A percentile compares a stretch with the other conserved stretches of the same genome.
Evolutionary conservation across 2,797 vertebrate genomes (phyloP).

Genomic region (Alexandromys oeconomus): DNA sequence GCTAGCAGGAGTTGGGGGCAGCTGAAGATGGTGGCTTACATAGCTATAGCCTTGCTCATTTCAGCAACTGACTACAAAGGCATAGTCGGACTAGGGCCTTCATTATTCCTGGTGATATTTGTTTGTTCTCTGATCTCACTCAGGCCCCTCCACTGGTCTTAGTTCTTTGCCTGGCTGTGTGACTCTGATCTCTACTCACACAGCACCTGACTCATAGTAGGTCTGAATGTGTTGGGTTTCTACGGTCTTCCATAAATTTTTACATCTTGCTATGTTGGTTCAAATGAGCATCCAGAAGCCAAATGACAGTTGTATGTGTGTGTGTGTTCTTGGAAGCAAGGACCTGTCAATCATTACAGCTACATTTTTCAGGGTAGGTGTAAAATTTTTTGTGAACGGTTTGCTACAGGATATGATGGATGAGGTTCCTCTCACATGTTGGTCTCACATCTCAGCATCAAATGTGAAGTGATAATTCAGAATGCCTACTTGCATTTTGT

Average conservation of each 20-base stretch:
- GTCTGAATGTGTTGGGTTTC: background rate
- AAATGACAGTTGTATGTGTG: too few relatives aligned
- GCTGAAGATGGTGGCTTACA: background rate
- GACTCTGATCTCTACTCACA: background rate
- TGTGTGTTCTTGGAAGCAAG: constrained; percentile 16
- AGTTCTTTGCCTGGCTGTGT: background rate
- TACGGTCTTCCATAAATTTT: background rate
- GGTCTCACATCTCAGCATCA: background rate
- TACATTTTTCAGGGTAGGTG: background rate
- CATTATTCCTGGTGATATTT: background rate
- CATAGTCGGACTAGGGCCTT: background rate
- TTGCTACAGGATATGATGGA: background rate
- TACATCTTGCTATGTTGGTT: background rate
- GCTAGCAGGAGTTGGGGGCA: background rate
- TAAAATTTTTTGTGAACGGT: constrained; percentile 8
- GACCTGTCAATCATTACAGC: background rate
- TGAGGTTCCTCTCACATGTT: background rate
- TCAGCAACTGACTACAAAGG: background rate
- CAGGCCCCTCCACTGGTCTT: background rate
- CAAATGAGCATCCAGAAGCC: background rate
- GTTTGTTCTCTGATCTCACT: background rate
- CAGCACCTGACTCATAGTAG: background rate
- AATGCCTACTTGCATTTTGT: background rate
- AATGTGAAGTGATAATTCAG: background rate
- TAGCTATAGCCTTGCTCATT: background rate